phyloP scores from a whole-genome alignment of 2,113 vertebrate genomes.

The Bubo scandiacus region DNA sequence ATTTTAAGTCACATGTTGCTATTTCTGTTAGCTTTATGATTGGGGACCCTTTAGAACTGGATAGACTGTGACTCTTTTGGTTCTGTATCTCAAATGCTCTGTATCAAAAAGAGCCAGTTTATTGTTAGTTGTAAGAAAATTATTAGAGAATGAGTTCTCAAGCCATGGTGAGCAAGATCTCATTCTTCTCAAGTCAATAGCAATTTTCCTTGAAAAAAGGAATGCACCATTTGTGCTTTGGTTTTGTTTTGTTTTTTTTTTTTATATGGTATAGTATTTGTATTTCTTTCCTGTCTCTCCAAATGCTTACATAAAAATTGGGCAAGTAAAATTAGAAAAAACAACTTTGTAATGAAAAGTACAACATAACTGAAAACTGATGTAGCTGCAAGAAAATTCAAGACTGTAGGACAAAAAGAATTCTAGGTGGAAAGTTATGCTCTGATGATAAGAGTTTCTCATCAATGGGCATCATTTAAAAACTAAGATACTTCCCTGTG shows the following conservation, averaged over 20 bases:
- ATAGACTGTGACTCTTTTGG: background rate
- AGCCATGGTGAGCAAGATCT: background rate
- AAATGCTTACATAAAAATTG: background rate
- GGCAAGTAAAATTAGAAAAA: background rate
- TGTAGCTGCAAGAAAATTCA: background rate
- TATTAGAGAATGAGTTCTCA: background rate
- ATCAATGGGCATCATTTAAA: background rate
- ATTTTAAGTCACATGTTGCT: background rate
- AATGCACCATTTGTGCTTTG: background rate
- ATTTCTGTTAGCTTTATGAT: background rate
- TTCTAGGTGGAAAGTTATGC: background rate
- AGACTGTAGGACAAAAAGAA: fast-evolving
- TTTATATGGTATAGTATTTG: background rate
- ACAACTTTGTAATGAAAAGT: background rate
- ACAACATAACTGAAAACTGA: background rate
- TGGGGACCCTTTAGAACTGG: background rate
- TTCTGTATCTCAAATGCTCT: background rate
- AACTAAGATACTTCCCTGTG: background rate
- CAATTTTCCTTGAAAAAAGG: background rate
- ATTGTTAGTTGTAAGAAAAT: background rate
- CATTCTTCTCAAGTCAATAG: background rate
- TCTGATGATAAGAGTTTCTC: background rate
- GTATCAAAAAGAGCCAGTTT: background rate
- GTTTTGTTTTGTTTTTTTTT: fast-evolving
- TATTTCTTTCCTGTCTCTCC: background rate